These are phyloP conservation scores for Drosophila littoralis DNA, from an alignment of 1,140 invertebrate species.

Conservation along the genomic window DNA sequence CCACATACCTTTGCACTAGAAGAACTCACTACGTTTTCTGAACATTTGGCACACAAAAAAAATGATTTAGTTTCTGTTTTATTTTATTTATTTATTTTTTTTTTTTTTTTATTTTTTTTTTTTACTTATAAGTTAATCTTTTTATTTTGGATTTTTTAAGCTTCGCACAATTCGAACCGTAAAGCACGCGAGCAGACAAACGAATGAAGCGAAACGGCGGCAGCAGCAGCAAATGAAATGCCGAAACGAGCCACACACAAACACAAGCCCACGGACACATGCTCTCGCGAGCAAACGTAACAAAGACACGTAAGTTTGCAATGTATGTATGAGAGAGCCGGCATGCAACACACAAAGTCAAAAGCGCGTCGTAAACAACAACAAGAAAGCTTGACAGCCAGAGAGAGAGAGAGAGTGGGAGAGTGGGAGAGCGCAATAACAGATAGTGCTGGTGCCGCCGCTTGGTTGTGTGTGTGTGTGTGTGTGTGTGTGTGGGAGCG, in stretches of 20 bases:
- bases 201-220: constrained; percentile 79
- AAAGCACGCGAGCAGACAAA: constrained; percentile 77
- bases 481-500: constrained; percentile 40
- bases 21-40: constrained; percentile 16
- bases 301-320: constrained; percentile 48
- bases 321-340: constrained; percentile 60
- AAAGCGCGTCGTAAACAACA: constrained; percentile 68
- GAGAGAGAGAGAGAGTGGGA: constrained; percentile 11
- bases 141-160: constrained; percentile 38
- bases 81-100: constrained; percentile 1
- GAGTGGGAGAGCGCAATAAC: constrained; percentile 14
- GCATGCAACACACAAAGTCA: constrained; percentile 59
- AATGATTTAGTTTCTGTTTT: constrained; percentile 23
- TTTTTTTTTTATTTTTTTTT: neutral
- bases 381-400: constrained; percentile 29
- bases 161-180: constrained; percentile 59
- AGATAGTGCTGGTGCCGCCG: neutral
- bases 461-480: constrained; percentile 3
- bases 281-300: constrained; percentile 14
- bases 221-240: constrained; percentile 70
- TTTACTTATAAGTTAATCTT: constrained; percentile 3
- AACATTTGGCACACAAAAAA: constrained; percentile 41
- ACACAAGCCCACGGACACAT: constrained; percentile 1
- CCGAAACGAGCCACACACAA: constrained; percentile 50
- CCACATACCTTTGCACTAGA: constrained; percentile 49